Evolutionary conservation across 2,888 invertebrate species (phyloP).

Genomic region (Ctena decussata): DNA sequence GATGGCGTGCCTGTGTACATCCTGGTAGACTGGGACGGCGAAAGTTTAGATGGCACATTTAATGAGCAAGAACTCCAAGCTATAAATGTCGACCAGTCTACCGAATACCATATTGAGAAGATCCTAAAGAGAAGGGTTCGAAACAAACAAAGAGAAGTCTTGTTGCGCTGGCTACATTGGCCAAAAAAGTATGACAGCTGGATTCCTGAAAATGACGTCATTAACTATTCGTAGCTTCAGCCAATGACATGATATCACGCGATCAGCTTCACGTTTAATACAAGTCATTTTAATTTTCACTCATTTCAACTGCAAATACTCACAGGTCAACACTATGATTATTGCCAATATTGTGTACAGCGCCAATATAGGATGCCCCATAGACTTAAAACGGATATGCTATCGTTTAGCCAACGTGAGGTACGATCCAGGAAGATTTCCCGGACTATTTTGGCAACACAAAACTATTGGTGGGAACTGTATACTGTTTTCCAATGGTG

Average conservation of each 20-base stretch:
- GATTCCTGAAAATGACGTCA: slow-evolving; percentile 38
- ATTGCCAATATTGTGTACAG: slow-evolving; percentile 27
- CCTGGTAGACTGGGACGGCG: slow-evolving; percentile 37
- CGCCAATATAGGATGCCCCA: slow-evolving; percentile 12
- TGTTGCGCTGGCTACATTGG: slow-evolving; percentile 61
- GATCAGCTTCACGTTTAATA: too few species aligned
- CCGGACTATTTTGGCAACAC: slow-evolving; percentile 47
- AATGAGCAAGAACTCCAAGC: slow-evolving; percentile 52
- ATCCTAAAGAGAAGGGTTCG: slow-evolving; percentile 35
- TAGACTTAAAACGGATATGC: slow-evolving; percentile 18
- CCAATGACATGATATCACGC: too few species aligned
- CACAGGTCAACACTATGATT: slow-evolving; percentile 20
- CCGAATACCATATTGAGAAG: slow-evolving; percentile 43
- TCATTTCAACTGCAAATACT: too few species aligned
- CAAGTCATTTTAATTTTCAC: too few species aligned
- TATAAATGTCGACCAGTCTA: slow-evolving; percentile 31
- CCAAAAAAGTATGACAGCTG: slow-evolving; percentile 54
- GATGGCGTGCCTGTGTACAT: slow-evolving; percentile 44
- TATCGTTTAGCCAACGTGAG: not conserved
- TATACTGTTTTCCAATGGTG: slow-evolving; percentile 34
- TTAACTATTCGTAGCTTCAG: slow-evolving; percentile 21
- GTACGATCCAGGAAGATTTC: not conserved
- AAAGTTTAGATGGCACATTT: slow-evolving; percentile 41
- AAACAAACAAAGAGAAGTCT: slow-evolving; percentile 42
- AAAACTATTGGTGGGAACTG: slow-evolving; percentile 34